Percentiles rank a stretch among this genome's conserved stretches.
phyloP scores from a whole-genome alignment of 2,113 vertebrate genomes.

The Enhydra lutris region DNA sequence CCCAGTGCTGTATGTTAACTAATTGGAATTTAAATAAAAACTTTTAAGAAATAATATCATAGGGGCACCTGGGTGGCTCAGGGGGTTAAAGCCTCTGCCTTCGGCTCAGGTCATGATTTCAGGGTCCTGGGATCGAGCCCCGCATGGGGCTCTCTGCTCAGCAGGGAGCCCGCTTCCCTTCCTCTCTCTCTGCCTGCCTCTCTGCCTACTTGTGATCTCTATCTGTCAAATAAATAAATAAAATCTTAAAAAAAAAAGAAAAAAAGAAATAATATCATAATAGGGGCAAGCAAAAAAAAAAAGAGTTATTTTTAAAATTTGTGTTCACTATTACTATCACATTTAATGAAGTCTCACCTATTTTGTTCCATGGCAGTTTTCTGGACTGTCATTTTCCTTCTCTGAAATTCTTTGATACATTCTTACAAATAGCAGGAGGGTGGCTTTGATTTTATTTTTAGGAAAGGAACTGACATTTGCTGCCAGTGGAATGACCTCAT shows the following conservation, averaged over 20 bases:
- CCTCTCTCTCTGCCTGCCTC: too few relatives aligned
- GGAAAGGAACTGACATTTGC: not conserved
- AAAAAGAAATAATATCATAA: not conserved
- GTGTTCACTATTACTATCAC: not conserved
- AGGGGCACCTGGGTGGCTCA: too few relatives aligned
- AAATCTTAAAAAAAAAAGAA: not conserved
- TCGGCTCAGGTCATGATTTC: too few relatives aligned
- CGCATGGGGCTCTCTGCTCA: too few relatives aligned
- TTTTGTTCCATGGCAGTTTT: not conserved
- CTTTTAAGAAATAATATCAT: not conserved
- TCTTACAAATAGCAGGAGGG: not conserved
- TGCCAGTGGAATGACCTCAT: not conserved
- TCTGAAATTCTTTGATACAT: not conserved
- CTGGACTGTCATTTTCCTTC: not conserved
- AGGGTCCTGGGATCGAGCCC: too few relatives aligned
- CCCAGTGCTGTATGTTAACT: not conserved
- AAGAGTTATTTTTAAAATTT: not conserved
- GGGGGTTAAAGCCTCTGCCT: too few relatives aligned
- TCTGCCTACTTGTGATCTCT: too few relatives aligned
- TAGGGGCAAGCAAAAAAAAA: not conserved
- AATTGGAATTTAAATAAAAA: not conserved
- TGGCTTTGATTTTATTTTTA: not conserved
- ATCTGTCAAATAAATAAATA: too few relatives aligned
- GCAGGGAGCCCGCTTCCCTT: too few relatives aligned
- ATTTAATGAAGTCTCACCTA: not conserved